Evolutionary conservation across 2,888 invertebrate species (phyloP).

Genomic region (Ornithoptera alexandrae): DNA sequence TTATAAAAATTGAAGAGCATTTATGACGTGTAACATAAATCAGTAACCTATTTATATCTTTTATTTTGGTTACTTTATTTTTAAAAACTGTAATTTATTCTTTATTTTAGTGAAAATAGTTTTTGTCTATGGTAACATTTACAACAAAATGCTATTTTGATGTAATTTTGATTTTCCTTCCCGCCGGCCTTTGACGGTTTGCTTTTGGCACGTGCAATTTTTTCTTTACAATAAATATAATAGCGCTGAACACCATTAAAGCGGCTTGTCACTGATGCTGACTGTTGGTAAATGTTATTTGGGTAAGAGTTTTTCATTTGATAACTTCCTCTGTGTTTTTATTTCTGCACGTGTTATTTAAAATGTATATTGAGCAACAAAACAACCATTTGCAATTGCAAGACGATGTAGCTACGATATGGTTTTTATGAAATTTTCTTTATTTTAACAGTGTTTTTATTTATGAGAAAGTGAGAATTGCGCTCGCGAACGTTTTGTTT

Average conservation of each 20-base stretch:
- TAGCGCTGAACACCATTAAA: slow-evolving; percentile 46
- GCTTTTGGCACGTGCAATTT: slow-evolving; percentile 78
- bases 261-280: slow-evolving; percentile 70
- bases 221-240: slow-evolving; percentile 54
- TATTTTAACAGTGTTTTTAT: slow-evolving; percentile 30
- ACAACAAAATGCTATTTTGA: slow-evolving; percentile 45
- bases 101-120: not conserved
- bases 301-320: slow-evolving; percentile 59
- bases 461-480: slow-evolving; percentile 28
- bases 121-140: slow-evolving; percentile 43
- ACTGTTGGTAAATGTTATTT: slow-evolving; percentile 60
- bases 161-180: slow-evolving; percentile 66
- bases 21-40: too few relatives aligned
- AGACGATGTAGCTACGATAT: slow-evolving; percentile 72
- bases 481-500: slow-evolving; percentile 27
- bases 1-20: too few relatives aligned
- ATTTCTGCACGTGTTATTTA: slow-evolving; percentile 71
- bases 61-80: too few relatives aligned
- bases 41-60: too few relatives aligned
- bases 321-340: slow-evolving; percentile 45
- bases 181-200: slow-evolving; percentile 76
- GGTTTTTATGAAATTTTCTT: slow-evolving; percentile 45
- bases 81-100: too few relatives aligned
- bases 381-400: slow-evolving; percentile 75
- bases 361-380: slow-evolving; percentile 59